These are phyloP conservation scores for Neotoma lepida DNA, from an alignment of 2,113 vertebrate genomes.

Conservation along the genomic window DNA sequence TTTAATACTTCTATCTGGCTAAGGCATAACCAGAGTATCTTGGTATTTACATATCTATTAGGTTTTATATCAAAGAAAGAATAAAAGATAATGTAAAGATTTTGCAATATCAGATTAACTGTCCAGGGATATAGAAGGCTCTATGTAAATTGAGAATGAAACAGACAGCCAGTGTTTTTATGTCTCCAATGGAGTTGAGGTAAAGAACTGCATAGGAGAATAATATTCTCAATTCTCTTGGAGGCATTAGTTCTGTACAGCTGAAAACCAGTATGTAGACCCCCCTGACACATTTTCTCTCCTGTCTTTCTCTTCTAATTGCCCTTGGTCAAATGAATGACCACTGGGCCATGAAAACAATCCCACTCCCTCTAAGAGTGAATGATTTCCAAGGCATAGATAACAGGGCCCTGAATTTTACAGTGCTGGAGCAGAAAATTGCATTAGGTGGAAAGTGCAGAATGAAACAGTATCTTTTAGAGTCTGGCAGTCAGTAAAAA, in stretches of 20 bases:
- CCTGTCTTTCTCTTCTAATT: slow-evolving; percentile 64
- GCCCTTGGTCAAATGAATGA: slow-evolving; percentile 67
- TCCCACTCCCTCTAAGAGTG: background rate
- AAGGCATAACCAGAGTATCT: background rate
- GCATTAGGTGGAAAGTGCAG: slow-evolving; percentile 40
- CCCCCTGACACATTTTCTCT: slow-evolving; percentile 38
- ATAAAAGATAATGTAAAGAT: slow-evolving; percentile 36
- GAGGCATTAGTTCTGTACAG: slow-evolving; percentile 58
- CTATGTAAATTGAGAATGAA: slow-evolving; percentile 42
- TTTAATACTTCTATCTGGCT: slow-evolving; percentile 19
- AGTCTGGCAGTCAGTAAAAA: slow-evolving; percentile 52
- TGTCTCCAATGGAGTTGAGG: slow-evolving; percentile 7
- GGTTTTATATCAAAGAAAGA: slow-evolving; percentile 54
- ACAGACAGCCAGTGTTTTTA: slow-evolving; percentile 50
- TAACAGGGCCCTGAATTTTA: slow-evolving; percentile 57
- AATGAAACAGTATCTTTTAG: slow-evolving; percentile 53
- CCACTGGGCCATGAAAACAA: slow-evolving; percentile 32
- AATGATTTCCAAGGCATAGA: slow-evolving; percentile 65
- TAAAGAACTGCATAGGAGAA: slow-evolving; percentile 25
- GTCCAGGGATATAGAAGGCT: background rate
- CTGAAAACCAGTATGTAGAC: slow-evolving; percentile 27
- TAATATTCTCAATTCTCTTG: slow-evolving; percentile 50
- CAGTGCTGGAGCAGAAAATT: slow-evolving; percentile 64
- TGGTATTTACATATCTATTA: slow-evolving; percentile 30
- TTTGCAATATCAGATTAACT: slow-evolving; percentile 54